These are phyloP conservation scores for Thymelicus lineola DNA, from an alignment of 2,888 invertebrate genomes.

Conservation along the genomic window DNA sequence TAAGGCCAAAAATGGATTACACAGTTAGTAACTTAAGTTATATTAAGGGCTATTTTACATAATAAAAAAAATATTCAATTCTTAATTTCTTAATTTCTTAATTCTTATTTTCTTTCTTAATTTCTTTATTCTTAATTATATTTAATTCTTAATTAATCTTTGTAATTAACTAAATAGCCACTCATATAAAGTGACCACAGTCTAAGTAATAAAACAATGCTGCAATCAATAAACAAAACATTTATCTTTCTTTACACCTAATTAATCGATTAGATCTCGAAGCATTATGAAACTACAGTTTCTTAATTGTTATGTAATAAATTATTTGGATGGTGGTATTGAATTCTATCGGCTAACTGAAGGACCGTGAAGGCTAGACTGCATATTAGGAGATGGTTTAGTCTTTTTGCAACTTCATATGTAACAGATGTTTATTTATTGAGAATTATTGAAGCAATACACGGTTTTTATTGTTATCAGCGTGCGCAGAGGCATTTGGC, in stretches of 20 bases:
- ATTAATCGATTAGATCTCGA: slow-evolving; percentile 30
- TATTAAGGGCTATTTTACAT: too few species aligned
- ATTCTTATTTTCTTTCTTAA: too few species aligned
- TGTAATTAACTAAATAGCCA: background rate
- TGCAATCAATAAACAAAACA: slow-evolving; percentile 37
- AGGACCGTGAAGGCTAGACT: slow-evolving; percentile 21
- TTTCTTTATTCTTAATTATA: too few species aligned
- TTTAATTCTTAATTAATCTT: too few species aligned
- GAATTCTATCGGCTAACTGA: slow-evolving; percentile 23
- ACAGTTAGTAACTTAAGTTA: too few species aligned
- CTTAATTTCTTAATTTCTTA: too few species aligned
- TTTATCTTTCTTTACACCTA: slow-evolving; percentile 35
- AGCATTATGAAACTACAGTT: slow-evolving; percentile 21
- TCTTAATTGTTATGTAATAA: slow-evolving; percentile 33
- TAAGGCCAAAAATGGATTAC: too few species aligned
- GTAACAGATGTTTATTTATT: slow-evolving; percentile 8
- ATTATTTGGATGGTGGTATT: slow-evolving; percentile 20
- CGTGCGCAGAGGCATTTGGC: background rate
- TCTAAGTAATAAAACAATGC: slow-evolving; percentile 28
- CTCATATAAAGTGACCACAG: background rate
- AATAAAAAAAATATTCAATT: too few species aligned
- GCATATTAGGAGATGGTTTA: slow-evolving; percentile 16
- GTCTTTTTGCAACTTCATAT: slow-evolving; percentile 12
- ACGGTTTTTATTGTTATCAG: background rate
- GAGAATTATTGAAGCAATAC: background rate